Base-by-base conservation (phyloP, 2,888 invertebrate species). In the Napeogenes inachia region DNA sequence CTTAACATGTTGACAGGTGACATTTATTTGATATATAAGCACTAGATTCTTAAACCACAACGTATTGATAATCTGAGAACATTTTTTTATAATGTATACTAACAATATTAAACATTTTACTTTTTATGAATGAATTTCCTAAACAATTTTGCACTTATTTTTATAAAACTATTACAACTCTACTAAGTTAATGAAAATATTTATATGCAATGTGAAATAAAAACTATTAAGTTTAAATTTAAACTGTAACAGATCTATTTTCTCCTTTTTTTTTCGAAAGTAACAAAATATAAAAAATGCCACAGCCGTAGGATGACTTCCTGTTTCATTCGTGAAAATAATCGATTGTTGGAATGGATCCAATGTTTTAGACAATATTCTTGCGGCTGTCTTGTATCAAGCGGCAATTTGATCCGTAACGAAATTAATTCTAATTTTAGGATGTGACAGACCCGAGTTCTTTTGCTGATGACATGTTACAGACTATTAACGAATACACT, bases 261-360 rank as follows among this genome's bases (percentile, higher is more conserved):
- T 42, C 8, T 38, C 6, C 6, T 38, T 38, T 38, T 38, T 38
- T 38, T 46, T 38, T 50, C 42, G 13, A 21, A 21, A 21, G 21
- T 21, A 21, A 21, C 21, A 21, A 38, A 38, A 45, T 30, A 13
- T 45, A 13, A 53, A 58, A 57, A 58, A 58, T 13, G 35, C 35
- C 47, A 45, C 21, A 45, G 46, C 46, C 59, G 55, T 62, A 55
- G 59, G 61, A 57, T 79, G 74, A 75, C 80, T 84, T 84, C 80
- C 84, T 83, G 80, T 82, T 81, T 61, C 47, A 62, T 60, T 62
- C 57, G 83, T 84, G 79, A 84, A 84, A 81, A 82, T 83, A 88
- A 88, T 87, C 84, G 87, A 87, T 88, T 82, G 79, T 84, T 89
- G 89, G 89, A 85, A 66, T 67, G 61, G 67, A 68, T 84, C 89